Evolutionary conservation across 92 coral and sea anemone species (phyloP).

Genomic region (Umimayanthus chanpuru): DNA sequence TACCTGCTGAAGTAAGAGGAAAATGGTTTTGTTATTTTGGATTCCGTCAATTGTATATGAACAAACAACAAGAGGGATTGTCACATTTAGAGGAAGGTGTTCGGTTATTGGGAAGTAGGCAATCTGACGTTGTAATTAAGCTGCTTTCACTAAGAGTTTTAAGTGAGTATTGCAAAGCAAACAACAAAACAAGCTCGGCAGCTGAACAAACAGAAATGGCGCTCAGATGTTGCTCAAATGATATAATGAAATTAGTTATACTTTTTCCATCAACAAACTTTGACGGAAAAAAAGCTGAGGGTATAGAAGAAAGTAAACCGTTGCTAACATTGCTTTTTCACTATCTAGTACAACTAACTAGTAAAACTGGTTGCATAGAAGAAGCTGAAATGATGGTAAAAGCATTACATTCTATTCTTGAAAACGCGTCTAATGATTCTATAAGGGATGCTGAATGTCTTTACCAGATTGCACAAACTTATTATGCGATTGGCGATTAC

Average conservation of each 20-base stretch:
- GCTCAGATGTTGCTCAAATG: not conserved
- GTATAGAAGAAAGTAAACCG: not conserved
- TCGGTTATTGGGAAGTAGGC: not conserved
- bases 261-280: not conserved
- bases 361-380: not conserved
- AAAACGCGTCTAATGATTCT: not conserved
- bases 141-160: conserved; percentile 8
- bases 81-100: not conserved
- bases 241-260: not conserved
- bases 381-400: not conserved
- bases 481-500: not conserved
- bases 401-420: not conserved
- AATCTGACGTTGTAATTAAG: not conserved
- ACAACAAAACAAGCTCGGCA: not conserved
- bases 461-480: too few relatives aligned
- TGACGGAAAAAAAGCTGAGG: not conserved
- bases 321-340: not conserved
- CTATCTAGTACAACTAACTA: not conserved
- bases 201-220: not conserved
- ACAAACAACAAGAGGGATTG: not conserved
- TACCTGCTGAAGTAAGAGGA: conserved; percentile 8
- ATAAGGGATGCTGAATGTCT: not conserved
- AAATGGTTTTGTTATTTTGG: conserved; percentile 10
- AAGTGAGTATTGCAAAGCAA: conserved; percentile 6
- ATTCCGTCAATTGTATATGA: not conserved